Evolutionary conservation across 2,888 invertebrate genomes (phyloP).

Genomic region (Cybosia mesomella): DNA sequence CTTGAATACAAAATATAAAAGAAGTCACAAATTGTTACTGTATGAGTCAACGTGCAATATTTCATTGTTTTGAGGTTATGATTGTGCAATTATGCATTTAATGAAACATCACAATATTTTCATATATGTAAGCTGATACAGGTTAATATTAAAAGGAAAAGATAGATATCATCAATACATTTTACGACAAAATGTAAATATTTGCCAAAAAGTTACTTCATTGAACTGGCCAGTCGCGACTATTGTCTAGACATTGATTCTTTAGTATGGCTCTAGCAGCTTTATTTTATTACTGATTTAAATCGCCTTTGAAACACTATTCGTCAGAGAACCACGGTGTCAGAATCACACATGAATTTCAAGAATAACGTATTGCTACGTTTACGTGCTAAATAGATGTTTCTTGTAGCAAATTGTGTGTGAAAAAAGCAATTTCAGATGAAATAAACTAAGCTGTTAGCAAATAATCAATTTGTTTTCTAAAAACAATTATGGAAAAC

Average conservation of each 20-base stretch:
- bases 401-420: constrained; percentile 2
- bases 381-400: background rate
- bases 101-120: background rate
- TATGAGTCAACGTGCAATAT: background rate
- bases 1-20: background rate
- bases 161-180: constrained; percentile 23
- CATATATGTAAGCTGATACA: constrained; percentile 29
- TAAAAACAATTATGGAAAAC: too few relatives aligned
- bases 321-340: constrained; percentile 21
- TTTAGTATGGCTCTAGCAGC: constrained; percentile 14
- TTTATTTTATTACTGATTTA: constrained; percentile 39
- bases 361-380: constrained; percentile 12
- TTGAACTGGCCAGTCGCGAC: constrained; percentile 22
- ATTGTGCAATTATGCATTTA: background rate
- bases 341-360: constrained; percentile 11
- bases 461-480: background rate
- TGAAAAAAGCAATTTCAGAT: background rate
- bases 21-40: background rate
- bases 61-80: background rate
- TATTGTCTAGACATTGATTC: constrained; percentile 33
- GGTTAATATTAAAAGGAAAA: constrained; percentile 20
- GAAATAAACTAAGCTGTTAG: background rate
- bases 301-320: constrained; percentile 28
- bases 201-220: constrained; percentile 23
- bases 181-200: constrained; percentile 21